Conservation (phyloP, 2,888 invertebrate genomes). For the Cetonia aurata region DNA sequence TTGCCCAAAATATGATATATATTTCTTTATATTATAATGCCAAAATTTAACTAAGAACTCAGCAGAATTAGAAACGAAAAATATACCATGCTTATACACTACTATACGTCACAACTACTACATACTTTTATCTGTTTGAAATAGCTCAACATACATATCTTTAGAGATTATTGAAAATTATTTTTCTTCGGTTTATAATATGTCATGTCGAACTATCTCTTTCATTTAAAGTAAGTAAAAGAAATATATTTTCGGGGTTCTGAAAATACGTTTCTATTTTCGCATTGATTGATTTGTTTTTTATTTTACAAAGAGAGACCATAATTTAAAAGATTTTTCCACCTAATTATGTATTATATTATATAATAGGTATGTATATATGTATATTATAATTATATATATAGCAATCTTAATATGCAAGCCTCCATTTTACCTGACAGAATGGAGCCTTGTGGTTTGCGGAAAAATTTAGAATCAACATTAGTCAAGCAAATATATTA, state of each 20-base stretch:
- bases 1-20: neutral
- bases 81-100: slow-evolving; percentile 37
- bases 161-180: neutral
- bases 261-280: slow-evolving; percentile 43
- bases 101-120: slow-evolving; percentile 57
- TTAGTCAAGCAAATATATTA: slow-evolving; percentile 65
- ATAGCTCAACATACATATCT: slow-evolving; percentile 25
- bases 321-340: slow-evolving; percentile 49
- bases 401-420: slow-evolving; percentile 68
- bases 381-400: slow-evolving; percentile 32
- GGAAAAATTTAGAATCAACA: slow-evolving; percentile 74
- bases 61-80: slow-evolving; percentile 9
- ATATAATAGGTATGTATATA: too few species aligned
- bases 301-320: slow-evolving; percentile 18
- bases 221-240: slow-evolving; percentile 22
- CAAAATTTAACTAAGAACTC: slow-evolving; percentile 9
- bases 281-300: slow-evolving; percentile 31
- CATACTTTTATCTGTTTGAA: slow-evolving; percentile 20
- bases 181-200: neutral
- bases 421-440: slow-evolving; percentile 86
- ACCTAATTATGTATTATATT: slow-evolving; percentile 48
- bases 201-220: slow-evolving; percentile 20
- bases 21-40: slow-evolving; percentile 12
- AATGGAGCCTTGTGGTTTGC: slow-evolving; percentile 85
- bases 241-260: slow-evolving; percentile 59